Conservation (phyloP, 2,888 invertebrate species). For the Synanthedon andrenaeformis region DNA sequence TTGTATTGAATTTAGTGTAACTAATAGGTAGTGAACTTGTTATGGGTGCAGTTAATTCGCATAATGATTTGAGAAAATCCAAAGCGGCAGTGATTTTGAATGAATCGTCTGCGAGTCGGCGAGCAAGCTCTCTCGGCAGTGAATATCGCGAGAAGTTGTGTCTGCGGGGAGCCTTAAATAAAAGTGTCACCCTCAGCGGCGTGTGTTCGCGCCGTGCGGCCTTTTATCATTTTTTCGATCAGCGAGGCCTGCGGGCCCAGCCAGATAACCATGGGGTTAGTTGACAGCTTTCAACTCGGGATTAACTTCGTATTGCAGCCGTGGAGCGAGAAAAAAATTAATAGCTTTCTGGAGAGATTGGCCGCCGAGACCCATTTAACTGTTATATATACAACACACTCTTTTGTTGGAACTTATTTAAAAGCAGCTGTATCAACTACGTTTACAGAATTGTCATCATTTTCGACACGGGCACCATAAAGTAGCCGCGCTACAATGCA, state of each 20-base stretch:
- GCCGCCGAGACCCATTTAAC: constrained; percentile 21
- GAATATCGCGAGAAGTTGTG: neutral
- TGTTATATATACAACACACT: constrained; percentile 12
- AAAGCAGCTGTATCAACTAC: neutral
- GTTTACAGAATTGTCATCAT: no score
- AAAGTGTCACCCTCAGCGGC: constrained; percentile 31
- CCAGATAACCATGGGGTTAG: constrained; percentile 39
- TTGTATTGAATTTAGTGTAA: no score
- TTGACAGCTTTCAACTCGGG: constrained; percentile 53
- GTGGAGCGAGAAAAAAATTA: constrained; percentile 39
- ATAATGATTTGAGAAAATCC: no score
- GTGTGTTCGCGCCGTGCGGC: constrained; percentile 33
- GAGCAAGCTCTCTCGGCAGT: neutral
- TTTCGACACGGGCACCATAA: no score
- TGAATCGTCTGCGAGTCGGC: no score
- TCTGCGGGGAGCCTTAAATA: constrained; percentile 21
- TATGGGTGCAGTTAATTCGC: no score
- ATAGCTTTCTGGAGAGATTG: constrained; percentile 41
- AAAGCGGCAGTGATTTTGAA: no score
- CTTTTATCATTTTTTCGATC: constrained; percentile 47
- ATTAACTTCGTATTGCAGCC: constrained; percentile 45
- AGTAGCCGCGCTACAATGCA: no score
- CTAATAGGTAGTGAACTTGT: no score
- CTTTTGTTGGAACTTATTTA: neutral
- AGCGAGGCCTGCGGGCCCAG: constrained; percentile 15